These are phyloP conservation scores for Anthopleura sola DNA, from an alignment of 64 coral and sea anemone genomes.

Conservation along the genomic window DNA sequence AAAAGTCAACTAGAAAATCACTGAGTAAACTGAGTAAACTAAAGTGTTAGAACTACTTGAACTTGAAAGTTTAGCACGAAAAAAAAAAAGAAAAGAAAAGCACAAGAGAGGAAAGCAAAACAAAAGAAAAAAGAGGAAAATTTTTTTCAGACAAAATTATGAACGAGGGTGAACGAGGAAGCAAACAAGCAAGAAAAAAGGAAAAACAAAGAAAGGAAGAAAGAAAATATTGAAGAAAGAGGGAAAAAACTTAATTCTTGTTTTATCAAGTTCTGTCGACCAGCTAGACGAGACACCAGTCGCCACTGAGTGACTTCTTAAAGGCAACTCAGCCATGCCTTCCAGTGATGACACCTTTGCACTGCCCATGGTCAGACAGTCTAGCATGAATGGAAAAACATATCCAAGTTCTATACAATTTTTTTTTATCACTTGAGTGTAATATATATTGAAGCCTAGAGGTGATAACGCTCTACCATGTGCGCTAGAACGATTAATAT, in stretches of 20 bases:
- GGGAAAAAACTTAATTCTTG: too few relatives aligned
- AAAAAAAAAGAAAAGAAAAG: background rate
- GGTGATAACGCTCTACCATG: background rate
- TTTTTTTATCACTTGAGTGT: background rate
- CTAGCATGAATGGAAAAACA: background rate
- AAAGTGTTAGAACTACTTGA: background rate
- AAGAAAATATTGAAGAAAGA: background rate
- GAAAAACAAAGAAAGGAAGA: background rate
- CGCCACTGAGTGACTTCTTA: background rate
- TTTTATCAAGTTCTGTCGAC: background rate
- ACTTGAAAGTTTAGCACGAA: background rate
- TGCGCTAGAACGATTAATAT: background rate
- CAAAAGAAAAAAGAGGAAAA: background rate
- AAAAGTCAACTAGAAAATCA: background rate
- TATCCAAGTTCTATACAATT: background rate
- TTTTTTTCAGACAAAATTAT: background rate
- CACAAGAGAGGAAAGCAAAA: background rate
- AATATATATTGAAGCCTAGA: background rate
- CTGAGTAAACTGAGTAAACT: background rate
- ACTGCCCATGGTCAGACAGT: background rate
- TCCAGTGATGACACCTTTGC: background rate
- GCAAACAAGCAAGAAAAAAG: background rate
- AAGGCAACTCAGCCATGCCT: background rate
- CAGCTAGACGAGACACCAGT: background rate
- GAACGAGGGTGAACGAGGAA: background rate